phyloP scores from a whole-genome alignment of 1,140 invertebrate genomes.

The Geopemphigus sp. region DNA sequence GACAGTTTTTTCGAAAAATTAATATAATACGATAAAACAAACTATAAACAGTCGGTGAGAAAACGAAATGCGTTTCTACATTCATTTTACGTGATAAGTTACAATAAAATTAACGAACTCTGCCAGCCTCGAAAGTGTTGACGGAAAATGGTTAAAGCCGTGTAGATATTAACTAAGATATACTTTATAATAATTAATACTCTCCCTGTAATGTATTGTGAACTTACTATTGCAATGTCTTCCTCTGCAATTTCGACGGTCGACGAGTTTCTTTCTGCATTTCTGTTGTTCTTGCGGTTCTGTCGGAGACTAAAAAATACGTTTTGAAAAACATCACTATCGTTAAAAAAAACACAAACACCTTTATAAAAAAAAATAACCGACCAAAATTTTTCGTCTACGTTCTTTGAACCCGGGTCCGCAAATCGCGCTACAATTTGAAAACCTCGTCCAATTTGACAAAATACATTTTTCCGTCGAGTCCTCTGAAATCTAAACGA shows the following conservation, averaged over 20 bases:
- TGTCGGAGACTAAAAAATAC: slow-evolving; percentile 13
- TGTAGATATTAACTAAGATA: no score
- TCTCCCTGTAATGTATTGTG: not conserved
- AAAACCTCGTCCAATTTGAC: slow-evolving; percentile 31
- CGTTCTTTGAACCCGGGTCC: slow-evolving; percentile 29
- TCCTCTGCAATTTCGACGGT: slow-evolving; percentile 20
- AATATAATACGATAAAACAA: no score
- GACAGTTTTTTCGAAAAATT: no score
- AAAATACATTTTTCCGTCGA: slow-evolving; percentile 20
- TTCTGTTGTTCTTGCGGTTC: slow-evolving; percentile 36
- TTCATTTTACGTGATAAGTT: no score
- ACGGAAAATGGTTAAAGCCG: no score
- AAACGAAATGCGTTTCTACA: no score
- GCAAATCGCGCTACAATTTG: slow-evolving; percentile 23
- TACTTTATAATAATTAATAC: no score
- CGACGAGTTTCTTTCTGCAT: slow-evolving; percentile 39
- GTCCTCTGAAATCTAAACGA: not conserved
- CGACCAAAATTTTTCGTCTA: not conserved
- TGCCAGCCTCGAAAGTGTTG: no score
- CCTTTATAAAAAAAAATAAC: not conserved
- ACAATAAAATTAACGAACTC: no score
- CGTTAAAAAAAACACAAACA: not conserved
- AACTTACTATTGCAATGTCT: slow-evolving; percentile 26
- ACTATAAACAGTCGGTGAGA: no score
- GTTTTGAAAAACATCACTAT: not conserved